phyloP scores from a whole-genome alignment of 2,888 invertebrate genomes.

The Sesia bembeciformis region DNA sequence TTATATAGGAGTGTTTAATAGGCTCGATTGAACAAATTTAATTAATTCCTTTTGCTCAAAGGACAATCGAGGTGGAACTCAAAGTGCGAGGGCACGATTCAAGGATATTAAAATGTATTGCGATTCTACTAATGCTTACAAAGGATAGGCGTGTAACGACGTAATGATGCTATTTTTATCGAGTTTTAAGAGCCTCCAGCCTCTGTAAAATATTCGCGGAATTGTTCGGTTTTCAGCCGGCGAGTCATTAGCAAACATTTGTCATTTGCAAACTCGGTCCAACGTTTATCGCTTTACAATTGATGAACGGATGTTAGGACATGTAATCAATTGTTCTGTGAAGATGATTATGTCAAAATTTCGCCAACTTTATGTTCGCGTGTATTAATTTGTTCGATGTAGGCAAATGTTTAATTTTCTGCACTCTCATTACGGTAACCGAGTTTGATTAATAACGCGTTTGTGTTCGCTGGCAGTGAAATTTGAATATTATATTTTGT shows the following conservation, averaged over 20 bases:
- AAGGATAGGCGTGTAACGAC: not conserved
- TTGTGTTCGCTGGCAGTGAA: not conserved
- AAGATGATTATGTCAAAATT: constrained; percentile 42
- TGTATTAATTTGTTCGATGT: constrained; percentile 28
- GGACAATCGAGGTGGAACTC: constrained; percentile 2
- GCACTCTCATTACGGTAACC: constrained; percentile 1
- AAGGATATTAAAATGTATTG: constrained; percentile 4
- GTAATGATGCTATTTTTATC: not conserved
- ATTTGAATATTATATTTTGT: not conserved
- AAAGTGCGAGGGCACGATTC: not conserved
- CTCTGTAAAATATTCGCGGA: constrained; percentile 39
- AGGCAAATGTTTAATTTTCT: constrained; percentile 15
- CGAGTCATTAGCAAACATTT: constrained; percentile 67
- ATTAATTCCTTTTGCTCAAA: constrained; percentile 5
- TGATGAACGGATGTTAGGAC: constrained; percentile 62
- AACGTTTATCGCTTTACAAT: constrained; percentile 64
- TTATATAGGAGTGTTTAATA: constrained; percentile 6
- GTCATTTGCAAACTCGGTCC: constrained; percentile 62
- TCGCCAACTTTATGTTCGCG: constrained; percentile 7
- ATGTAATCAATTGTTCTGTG: constrained; percentile 56
- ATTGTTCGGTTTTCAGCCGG: constrained; percentile 48
- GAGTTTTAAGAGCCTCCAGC: not conserved
- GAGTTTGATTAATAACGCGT: not conserved
- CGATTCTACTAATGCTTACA: constrained; percentile 2
- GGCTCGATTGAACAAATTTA: constrained; percentile 9